phyloP scores from a whole-genome alignment of 2,797 vertebrate species.

The Tapirus indicus region DNA sequence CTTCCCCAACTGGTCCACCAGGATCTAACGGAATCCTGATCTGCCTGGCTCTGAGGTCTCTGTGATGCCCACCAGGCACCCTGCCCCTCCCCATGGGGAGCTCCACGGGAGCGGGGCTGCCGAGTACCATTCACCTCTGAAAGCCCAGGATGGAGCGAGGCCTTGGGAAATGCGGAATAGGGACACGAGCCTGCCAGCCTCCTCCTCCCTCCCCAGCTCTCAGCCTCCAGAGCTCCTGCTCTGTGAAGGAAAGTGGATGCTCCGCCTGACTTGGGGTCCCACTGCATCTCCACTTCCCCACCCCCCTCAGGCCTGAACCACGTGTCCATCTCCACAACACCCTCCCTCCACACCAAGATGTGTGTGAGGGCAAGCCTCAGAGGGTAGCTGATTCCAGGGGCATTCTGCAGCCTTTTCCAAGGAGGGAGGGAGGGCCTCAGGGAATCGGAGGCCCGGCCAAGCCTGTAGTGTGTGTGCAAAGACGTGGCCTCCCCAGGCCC shows the following conservation, averaged over 20 bases:
- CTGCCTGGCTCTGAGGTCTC: neutral
- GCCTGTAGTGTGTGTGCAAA: neutral
- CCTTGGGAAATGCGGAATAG: neutral
- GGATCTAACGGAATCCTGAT: neutral
- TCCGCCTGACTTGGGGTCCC: neutral
- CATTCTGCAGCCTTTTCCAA: neutral
- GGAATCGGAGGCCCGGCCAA: neutral
- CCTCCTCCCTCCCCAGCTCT: neutral
- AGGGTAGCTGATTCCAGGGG: neutral
- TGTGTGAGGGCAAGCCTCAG: neutral
- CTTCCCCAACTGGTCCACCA: neutral
- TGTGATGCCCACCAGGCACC: neutral
- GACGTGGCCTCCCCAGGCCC: neutral
- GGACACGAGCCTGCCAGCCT: fast-evolving
- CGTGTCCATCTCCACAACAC: neutral
- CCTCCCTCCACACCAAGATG: neutral
- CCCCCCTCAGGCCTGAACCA: neutral
- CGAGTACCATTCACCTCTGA: neutral
- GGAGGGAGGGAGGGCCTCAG: neutral
- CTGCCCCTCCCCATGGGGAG: neutral
- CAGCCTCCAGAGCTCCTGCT: neutral
- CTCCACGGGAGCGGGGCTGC: neutral
- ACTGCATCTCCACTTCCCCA: neutral
- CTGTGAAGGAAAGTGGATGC: neutral
- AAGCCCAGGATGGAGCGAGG: neutral